Evolutionary conservation across 2,113 vertebrate genomes (phyloP).

Genomic region (Nymphicus hollandicus): DNA sequence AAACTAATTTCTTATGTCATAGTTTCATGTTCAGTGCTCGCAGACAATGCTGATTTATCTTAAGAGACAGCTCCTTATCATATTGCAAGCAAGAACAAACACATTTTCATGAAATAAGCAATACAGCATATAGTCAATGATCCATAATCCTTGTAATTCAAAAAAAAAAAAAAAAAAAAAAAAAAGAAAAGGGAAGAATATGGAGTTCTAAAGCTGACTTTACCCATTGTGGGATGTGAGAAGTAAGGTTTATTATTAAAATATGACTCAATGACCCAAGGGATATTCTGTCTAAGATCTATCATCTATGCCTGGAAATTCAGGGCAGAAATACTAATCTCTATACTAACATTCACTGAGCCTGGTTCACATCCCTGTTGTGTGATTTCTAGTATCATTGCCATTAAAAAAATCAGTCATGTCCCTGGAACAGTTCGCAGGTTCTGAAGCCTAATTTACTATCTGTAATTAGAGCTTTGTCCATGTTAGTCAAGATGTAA

Average conservation of each 20-base stretch:
- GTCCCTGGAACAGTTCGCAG: constrained; percentile 9
- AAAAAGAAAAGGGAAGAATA: background rate
- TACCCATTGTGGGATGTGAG: background rate
- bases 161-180: background rate
- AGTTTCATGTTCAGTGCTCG: background rate
- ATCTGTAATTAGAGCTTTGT: constrained; percentile 33
- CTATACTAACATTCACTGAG: background rate
- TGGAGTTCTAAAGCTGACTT: background rate
- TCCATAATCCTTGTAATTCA: background rate
- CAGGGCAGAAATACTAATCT: background rate
- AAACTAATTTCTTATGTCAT: background rate
- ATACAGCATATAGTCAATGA: background rate
- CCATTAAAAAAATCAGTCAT: constrained; percentile 37
- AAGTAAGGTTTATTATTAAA: background rate
- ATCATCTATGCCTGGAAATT: background rate
- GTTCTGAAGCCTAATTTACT: constrained; percentile 30
- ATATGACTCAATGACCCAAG: constrained; percentile 5
- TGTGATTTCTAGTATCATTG: background rate
- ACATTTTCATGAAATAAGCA: background rate
- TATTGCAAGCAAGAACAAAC: background rate
- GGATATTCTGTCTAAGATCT: background rate
- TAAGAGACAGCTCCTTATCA: background rate
- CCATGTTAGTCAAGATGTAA: background rate
- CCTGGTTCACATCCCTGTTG: background rate
- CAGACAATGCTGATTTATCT: background rate